These are phyloP conservation scores for Zophobas morio DNA, from an alignment of 1,140 invertebrate genomes.

Conservation along the genomic window DNA sequence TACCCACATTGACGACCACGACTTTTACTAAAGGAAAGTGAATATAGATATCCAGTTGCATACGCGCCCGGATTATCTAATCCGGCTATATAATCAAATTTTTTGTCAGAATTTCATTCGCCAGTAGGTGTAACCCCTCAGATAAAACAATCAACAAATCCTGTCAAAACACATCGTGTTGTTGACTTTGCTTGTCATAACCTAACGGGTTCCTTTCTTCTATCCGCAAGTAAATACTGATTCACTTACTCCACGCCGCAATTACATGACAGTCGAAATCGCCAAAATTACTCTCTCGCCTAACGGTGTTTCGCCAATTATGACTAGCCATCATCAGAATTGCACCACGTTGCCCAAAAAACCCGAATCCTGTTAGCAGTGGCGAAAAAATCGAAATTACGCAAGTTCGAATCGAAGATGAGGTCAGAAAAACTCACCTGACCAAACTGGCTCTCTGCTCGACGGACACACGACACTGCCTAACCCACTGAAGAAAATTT, in stretches of 20 bases:
- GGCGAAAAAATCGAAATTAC: background rate
- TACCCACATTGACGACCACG: constrained; percentile 46
- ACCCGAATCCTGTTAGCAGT: constrained; percentile 1
- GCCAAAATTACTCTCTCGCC: background rate
- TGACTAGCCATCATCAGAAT: background rate
- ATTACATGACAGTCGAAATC: constrained; percentile 17
- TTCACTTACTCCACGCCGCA: constrained; percentile 11
- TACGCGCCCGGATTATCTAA: constrained; percentile 29
- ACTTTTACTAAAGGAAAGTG: constrained; percentile 51
- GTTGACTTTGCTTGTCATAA: background rate
- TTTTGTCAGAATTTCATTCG: no score
- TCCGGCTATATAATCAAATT: background rate
- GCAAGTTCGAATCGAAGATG: background rate
- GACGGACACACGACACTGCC: constrained; percentile 2
- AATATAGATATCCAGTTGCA: constrained; percentile 42
- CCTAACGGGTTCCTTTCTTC: constrained; percentile 9
- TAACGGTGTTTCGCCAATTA: constrained; percentile 11
- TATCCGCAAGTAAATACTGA: background rate
- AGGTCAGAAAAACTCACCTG: constrained; percentile 6
- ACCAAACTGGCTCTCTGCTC: constrained; percentile 9
- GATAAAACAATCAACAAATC: background rate
- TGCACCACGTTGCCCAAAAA: constrained; percentile 5
- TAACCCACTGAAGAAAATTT: constrained; percentile 3
- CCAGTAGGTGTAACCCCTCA: background rate
- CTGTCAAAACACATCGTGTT: background rate